Conservation (phyloP, 2,113 vertebrate genomes). For the Chrysochloris asiatica region DNA sequence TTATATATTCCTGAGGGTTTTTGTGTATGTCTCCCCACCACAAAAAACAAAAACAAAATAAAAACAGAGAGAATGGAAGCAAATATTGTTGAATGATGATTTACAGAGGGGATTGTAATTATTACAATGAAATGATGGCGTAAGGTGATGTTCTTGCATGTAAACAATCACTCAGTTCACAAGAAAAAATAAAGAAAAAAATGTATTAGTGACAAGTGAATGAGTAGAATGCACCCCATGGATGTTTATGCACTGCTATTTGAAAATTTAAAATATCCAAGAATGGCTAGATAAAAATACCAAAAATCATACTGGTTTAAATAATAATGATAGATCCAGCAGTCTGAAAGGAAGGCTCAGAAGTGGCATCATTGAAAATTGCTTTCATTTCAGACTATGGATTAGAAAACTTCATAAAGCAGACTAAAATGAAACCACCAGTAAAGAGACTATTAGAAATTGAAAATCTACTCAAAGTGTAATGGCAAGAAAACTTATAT, state of each 20-base stretch:
- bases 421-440: conserved; percentile 33
- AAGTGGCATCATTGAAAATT: conserved; percentile 50
- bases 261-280: conserved; percentile 44
- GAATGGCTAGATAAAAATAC: conserved; percentile 15
- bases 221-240: not conserved
- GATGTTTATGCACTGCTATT: not conserved
- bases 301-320: conserved; percentile 24
- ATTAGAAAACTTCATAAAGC: conserved; percentile 37
- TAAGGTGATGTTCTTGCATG: too few species aligned
- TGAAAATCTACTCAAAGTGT: not conserved
- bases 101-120: too few species aligned
- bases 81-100: too few species aligned
- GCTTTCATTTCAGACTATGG: conserved; percentile 53
- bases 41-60: too few species aligned
- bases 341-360: conserved; percentile 41
- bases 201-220: conserved; percentile 6
- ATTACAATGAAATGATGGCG: too few species aligned
- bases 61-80: too few species aligned
- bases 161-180: too few species aligned
- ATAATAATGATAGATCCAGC: not conserved
- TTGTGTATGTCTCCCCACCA: too few species aligned
- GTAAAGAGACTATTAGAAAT: conserved; percentile 26
- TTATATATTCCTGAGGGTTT: too few species aligned
- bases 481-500: not conserved
- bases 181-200: too few species aligned